These are phyloP conservation scores for Mycetomoellerius zeteki DNA, from an alignment of 1,140 invertebrate genomes.

Conservation along the genomic window DNA sequence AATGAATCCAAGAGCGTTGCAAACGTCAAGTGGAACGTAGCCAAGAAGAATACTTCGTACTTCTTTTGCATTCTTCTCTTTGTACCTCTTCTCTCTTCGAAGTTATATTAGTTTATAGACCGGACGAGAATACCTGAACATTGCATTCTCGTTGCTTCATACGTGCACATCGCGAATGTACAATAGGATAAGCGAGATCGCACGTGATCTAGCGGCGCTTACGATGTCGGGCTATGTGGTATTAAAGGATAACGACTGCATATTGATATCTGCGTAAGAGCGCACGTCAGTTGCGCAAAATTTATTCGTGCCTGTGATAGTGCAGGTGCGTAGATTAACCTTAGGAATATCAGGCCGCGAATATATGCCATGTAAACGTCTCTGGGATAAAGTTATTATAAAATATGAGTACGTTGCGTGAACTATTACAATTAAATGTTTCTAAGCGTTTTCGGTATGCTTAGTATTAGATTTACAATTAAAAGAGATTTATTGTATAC, in stretches of 20 bases:
- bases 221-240: neutral
- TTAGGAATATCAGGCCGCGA: neutral
- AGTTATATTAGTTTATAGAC: constrained; percentile 5
- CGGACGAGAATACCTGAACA: constrained; percentile 25
- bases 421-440: constrained; percentile 9
- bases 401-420: neutral
- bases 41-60: neutral
- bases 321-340: constrained; percentile 13
- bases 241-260: constrained; percentile 51
- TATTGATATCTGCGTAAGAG: constrained; percentile 50
- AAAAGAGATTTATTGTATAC: neutral
- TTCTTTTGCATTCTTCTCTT: neutral
- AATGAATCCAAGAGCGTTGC: too few species aligned
- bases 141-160: neutral
- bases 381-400: neutral
- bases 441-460: neutral
- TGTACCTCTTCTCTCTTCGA: neutral
- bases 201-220: constrained; percentile 26
- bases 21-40: too few species aligned
- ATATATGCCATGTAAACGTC: constrained; percentile 13
- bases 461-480: constrained; percentile 4
- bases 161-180: constrained; percentile 3
- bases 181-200: constrained; percentile 30
- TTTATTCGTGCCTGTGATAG: constrained; percentile 26
- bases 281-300: constrained; percentile 31